phyloP scores from a whole-genome alignment of 2,797 vertebrate genomes.

The Phrynocephalus guinanensis region DNA sequence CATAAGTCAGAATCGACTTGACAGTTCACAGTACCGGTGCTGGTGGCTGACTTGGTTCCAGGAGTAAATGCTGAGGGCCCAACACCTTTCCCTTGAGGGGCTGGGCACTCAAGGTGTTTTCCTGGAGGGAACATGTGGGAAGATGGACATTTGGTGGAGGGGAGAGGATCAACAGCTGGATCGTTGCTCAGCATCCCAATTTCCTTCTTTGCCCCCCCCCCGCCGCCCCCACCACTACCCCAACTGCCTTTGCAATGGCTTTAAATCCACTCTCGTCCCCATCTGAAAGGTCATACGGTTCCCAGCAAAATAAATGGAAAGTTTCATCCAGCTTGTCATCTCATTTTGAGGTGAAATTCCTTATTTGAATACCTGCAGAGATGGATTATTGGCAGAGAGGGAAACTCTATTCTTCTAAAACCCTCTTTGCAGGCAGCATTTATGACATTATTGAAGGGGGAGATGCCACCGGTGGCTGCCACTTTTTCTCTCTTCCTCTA shows the following conservation, averaged over 20 bases:
- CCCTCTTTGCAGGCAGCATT: slow-evolving; percentile 55
- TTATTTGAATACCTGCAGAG: slow-evolving; percentile 65
- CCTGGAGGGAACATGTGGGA: too few species aligned
- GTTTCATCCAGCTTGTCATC: slow-evolving; percentile 56
- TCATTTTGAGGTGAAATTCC: slow-evolving; percentile 61
- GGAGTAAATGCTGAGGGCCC: not conserved
- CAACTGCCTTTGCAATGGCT: not conserved
- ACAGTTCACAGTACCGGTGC: too few species aligned
- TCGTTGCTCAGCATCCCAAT: too few species aligned
- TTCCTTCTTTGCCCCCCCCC: too few species aligned
- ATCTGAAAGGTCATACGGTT: slow-evolving; percentile 6
- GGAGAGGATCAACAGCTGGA: not conserved
- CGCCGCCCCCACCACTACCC: not conserved
- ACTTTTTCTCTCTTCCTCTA: too few species aligned
- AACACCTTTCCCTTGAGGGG: not conserved
- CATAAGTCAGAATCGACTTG: too few species aligned
- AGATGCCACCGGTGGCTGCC: not conserved
- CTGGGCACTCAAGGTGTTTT: not conserved
- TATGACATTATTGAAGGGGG: slow-evolving; percentile 62
- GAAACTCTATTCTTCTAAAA: slow-evolving; percentile 67
- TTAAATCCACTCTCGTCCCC: slow-evolving; percentile 23
- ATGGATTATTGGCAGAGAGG: slow-evolving; percentile 62
- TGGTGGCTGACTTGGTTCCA: not conserved
- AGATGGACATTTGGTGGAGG: too few species aligned
- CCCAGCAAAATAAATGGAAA: slow-evolving; percentile 55